Base-by-base conservation (phyloP, 2,113 vertebrate species). In the Ascaphus truei region DNA sequence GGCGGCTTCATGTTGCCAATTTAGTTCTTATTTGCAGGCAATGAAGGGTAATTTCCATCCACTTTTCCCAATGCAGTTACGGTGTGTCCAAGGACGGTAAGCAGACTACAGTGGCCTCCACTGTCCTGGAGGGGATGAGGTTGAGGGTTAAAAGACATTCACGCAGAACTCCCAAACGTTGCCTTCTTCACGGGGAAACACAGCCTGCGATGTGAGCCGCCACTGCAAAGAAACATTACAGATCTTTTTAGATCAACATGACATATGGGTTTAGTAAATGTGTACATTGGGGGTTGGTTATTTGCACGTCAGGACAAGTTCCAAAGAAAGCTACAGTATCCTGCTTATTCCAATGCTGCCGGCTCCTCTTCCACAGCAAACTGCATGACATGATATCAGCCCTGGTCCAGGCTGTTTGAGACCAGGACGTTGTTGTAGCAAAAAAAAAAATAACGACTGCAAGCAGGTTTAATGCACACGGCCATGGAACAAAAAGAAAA, bases 231-330 rank as follows among this genome's bases (percentile, higher is more conserved):
- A 74, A 66, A 68, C 0, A 68, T 39, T 53, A 58, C 1, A 76
- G 64, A 75, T 58, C 48, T 55, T 68, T 74, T 69, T 23, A n/a
- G 74, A 81, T 81, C 74, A 75, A 74, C 0, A 0, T 15, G 25
- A 71, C 81, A 82, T 83, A 80, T 78, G 79, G 75, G n/a, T n/a
- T 0, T 48, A 77, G 16, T 0, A 25, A 74, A 10, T 68, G 77
- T 82, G 77, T 84, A 63, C 77, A 61, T 45, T 78, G 72, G 74
- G 65, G 75, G 62, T 69, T 80, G 78, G 45, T 43, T 72, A 68
- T 80, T 82, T 82, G 68, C 1, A 74, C 73, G 72, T 25, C 71
- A 15, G 61, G 62, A 71, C 62, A 59, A 68, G 76, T 66, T 80
- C 76, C 79, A 73, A 68, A 83, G 71, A 73, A 75, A 79, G 78